Evolutionary conservation across 2,888 invertebrate species (phyloP), one percentile per base, ranked within the genome.

Genomic region (Abrostola triplasia): DNA sequence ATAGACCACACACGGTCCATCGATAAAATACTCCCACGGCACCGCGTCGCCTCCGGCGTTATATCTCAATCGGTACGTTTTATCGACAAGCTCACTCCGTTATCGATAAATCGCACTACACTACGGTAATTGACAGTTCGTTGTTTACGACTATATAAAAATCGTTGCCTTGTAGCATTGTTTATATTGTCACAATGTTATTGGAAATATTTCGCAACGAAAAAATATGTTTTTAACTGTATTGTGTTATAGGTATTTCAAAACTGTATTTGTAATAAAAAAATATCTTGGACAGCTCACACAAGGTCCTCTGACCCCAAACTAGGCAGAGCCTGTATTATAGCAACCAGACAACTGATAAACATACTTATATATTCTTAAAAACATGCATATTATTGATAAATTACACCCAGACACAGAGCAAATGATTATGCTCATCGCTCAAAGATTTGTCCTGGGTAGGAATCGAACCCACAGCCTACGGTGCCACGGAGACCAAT

Each of bases 81-180:
- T 36, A 60, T 55, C 44, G 57, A 71, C 40, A 60, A 60, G 59
- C 49, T 64, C 60, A 49, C 44, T 35, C 49, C 49, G 24, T 64
- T 59, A 70, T 73, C 70, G 73, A 69, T 60, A 47, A 59, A 59
- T 51, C 47, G 42, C 77, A 44, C 79, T 73, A 71, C 38, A 44
- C 24, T 56, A 64, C 61, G 41, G 75, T 85, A 87, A 88, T 88
- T 88, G 90, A 87, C 90, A 86, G 82, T 61, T 59, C 59, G 73
- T 86, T 86, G 85, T 90, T 89, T 88, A 85, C 73, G 60, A 75
- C 64, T 70, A 72, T 74, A 77, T 62, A 76, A 77, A 81, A 82
- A 73, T 63, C 47, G 36, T 75, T 68, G 59, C 58, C 57, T 76
- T 77, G 73, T 76, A 66, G 71, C 79, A 77, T 77, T 70, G 60